Base-by-base conservation (phyloP, 2,797 vertebrate species). In the Muraenolepis orangiensis region DNA sequence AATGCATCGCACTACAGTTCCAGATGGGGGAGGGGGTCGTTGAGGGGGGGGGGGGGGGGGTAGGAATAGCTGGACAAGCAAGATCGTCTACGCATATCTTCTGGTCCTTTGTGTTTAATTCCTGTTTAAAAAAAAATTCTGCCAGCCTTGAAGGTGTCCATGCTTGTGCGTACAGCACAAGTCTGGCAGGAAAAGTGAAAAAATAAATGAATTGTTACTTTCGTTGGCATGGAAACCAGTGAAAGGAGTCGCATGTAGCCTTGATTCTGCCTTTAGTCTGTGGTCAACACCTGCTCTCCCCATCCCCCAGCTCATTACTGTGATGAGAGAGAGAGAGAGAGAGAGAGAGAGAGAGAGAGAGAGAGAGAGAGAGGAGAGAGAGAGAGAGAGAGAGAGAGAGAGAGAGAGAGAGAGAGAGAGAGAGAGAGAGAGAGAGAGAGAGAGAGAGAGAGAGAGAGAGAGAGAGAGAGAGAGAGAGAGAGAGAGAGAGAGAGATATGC, bases 301-400 rank as follows among this genome's bases (percentile, higher is more conserved):
- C 88, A 79, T 88, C 89, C 87, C 89, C 88, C 87, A 76, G 46
- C 86, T 90, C 87, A 89, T 91, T 90, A 90, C 82, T 26, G 81
- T 85, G 91, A 89, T 89, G 90, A 91, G 88, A 91, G 92, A 92
- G 81, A 86, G 86, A 86, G 78, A 82, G 84, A 87, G 89, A 88
- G 81, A 87, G 86, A 85, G 87, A 90, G 81, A 86, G 83, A 38
- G 80, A 85, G 85, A 86, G 77, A 82, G 85, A 87, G 88, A 88
- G 81, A 87, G 86, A 85, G 87, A 89, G 81, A 87, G 82, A 12
- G 32, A 7, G 32, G 32, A 34, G 90, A 92, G 88, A 80, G 80
- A 86, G 86, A 85, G 78, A 82, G 85, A 87, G 89, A 88, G 81
- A 87, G 86, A 84, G 87, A 89, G 79, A 86, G 86, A 86, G 78